A percentile compares a stretch with the other conserved stretches of the same genome.
Evolutionary conservation across 2,888 invertebrate genomes (phyloP).

Genomic region (Erebia aethiops): DNA sequence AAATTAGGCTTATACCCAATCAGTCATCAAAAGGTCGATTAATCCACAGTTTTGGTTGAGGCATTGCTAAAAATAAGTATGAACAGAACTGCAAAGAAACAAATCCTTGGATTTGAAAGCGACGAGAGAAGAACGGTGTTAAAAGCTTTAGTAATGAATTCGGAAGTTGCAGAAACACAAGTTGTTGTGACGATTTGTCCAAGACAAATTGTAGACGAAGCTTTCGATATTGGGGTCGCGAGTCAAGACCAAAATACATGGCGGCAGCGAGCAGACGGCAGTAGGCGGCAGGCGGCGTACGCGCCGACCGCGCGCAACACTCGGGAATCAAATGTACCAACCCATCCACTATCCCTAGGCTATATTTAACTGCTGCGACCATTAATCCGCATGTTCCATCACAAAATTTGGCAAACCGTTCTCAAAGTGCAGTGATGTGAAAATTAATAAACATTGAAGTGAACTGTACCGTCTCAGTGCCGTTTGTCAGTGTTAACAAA

Average conservation of each 20-base stretch:
- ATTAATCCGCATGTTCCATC: slow-evolving; percentile 73
- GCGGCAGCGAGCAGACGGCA: slow-evolving; percentile 70
- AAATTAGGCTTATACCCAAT: no score
- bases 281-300: slow-evolving; percentile 78
- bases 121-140: slow-evolving; percentile 10
- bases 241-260: slow-evolving; percentile 81
- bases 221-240: slow-evolving; percentile 79
- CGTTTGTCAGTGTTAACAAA: slow-evolving; percentile 46
- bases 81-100: background rate
- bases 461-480: slow-evolving; percentile 53
- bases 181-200: slow-evolving; percentile 75
- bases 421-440: slow-evolving; percentile 64
- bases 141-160: slow-evolving; percentile 52
- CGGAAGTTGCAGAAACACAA: slow-evolving; percentile 61
- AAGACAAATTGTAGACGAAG: slow-evolving; percentile 80
- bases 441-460: slow-evolving; percentile 51
- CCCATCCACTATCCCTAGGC: slow-evolving; percentile 69
- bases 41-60: background rate
- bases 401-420: slow-evolving; percentile 64
- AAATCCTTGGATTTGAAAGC: slow-evolving; percentile 3
- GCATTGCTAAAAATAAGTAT: background rate
- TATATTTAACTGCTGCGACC: slow-evolving; percentile 79
- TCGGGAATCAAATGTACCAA: slow-evolving; percentile 66
- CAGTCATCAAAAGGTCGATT: no score
- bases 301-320: slow-evolving; percentile 72